A percentile compares a stretch with the other conserved stretches of the same genome.
These are phyloP conservation scores for Cyprinodon diabolis DNA, from an alignment of 2,797 vertebrate species.

Conservation along the genomic window DNA sequence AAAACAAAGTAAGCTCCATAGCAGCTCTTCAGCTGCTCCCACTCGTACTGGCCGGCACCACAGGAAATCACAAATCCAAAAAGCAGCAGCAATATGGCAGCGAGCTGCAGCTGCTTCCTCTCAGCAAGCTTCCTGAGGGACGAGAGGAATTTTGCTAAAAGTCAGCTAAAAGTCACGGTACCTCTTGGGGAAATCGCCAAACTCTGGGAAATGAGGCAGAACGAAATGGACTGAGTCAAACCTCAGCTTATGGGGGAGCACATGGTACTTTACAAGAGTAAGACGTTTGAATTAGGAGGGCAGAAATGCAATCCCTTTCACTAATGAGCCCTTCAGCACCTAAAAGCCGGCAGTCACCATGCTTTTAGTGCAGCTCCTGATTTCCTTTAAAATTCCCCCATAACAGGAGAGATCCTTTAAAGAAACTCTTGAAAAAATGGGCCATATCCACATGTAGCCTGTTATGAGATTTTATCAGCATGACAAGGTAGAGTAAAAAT, in stretches of 20 bases:
- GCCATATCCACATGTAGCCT: neutral
- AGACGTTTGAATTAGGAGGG: slow-evolving; percentile 61
- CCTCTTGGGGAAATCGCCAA: slow-evolving; percentile 62
- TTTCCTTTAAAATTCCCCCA: slow-evolving; percentile 67
- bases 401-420: slow-evolving; percentile 47
- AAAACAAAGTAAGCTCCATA: slow-evolving; percentile 57
- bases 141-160: slow-evolving; percentile 70
- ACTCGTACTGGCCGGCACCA: slow-evolving; percentile 58
- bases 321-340: slow-evolving; percentile 66
- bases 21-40: slow-evolving; percentile 41
- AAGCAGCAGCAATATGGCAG: slow-evolving; percentile 76
- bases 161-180: slow-evolving; percentile 66
- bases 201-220: slow-evolving; percentile 67
- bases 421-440: slow-evolving; percentile 38
- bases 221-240: slow-evolving; percentile 59
- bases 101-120: slow-evolving; percentile 81
- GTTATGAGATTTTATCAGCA: neutral
- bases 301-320: slow-evolving; percentile 66
- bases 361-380: slow-evolving; percentile 64
- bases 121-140: slow-evolving; percentile 79
- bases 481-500: neutral
- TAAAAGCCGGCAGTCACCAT: slow-evolving; percentile 62
- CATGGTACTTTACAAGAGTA: slow-evolving; percentile 44
- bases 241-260: slow-evolving; percentile 62
- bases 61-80: slow-evolving; percentile 84